Percentiles rank a stretch among this genome's conserved stretches.
phyloP scores from a whole-genome alignment of 2,113 vertebrate species.

The Sporophila hypoxantha region DNA sequence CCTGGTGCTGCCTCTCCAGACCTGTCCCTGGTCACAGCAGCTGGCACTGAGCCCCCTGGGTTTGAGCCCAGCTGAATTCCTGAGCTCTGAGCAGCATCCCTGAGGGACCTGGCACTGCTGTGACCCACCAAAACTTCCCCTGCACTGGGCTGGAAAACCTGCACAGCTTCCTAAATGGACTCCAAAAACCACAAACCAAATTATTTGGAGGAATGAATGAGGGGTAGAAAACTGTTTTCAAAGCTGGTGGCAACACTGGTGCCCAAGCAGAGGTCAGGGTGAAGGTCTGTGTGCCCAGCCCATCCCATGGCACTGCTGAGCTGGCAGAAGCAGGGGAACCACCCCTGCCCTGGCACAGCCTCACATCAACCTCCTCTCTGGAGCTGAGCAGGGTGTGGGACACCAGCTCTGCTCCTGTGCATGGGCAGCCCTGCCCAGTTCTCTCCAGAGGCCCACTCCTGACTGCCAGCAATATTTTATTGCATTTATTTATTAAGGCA shows the following conservation, averaged over 20 bases:
- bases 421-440: background rate
- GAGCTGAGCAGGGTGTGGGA: background rate
- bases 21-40: background rate
- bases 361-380: background rate
- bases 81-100: background rate
- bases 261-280: background rate
- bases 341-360: background rate
- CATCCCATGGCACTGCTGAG: background rate
- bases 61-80: background rate
- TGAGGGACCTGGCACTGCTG: accelerated
- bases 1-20: background rate
- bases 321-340: background rate
- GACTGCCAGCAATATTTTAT: background rate
- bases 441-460: background rate
- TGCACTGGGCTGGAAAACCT: background rate
- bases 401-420: background rate
- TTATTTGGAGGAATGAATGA: background rate
- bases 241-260: accelerated
- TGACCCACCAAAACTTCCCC: background rate
- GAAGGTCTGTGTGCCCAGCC: background rate
- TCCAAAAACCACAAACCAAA: background rate
- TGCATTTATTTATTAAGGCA: background rate
- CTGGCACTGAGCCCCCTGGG: background rate
- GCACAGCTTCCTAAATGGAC: background rate
- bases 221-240: background rate